phyloP scores from a whole-genome alignment of 2,797 vertebrate species.

The Telmatherina bonti region DNA sequence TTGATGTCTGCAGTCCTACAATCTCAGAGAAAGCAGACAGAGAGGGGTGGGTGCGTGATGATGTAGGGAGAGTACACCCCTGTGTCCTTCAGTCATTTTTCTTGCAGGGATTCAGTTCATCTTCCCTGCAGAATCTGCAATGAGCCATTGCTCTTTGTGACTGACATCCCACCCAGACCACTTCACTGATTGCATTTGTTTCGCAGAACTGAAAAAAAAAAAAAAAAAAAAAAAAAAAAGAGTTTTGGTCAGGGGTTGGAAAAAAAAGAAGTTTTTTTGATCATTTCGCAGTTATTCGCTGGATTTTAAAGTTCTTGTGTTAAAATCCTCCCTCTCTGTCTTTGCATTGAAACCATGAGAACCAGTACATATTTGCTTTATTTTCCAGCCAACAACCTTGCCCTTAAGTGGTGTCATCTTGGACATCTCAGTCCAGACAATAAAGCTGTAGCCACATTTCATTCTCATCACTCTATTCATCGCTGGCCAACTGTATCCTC shows the following conservation, averaged over 20 bases:
- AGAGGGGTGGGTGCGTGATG: constrained; percentile 18
- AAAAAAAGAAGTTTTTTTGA: constrained; percentile 32
- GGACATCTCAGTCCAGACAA: constrained; percentile 75
- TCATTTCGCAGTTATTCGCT: constrained; percentile 42
- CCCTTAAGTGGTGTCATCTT: constrained; percentile 54
- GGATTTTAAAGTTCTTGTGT: constrained; percentile 4
- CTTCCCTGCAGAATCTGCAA: constrained; percentile 76
- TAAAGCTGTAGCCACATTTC: constrained; percentile 64
- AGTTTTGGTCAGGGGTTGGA: constrained; percentile 12
- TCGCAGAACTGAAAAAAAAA: constrained; percentile 45
- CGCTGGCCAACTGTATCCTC: constrained; percentile 67
- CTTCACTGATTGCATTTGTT: constrained; percentile 73
- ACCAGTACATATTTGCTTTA: constrained; percentile 24
- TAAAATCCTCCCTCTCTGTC: constrained; percentile 34
- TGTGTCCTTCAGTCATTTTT: constrained; percentile 69
- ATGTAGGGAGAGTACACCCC: constrained; percentile 33
- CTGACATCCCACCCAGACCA: constrained; percentile 63
- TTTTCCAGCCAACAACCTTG: constrained; percentile 43
- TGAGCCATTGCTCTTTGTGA: constrained; percentile 72
- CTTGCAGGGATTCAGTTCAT: constrained; percentile 51
- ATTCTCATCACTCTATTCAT: constrained; percentile 74
- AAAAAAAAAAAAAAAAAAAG: no score
- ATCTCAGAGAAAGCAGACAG: constrained; percentile 54
- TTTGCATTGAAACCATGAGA: constrained; percentile 33
- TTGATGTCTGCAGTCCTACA: constrained; percentile 54